Evolutionary conservation across 2,888 invertebrate species (phyloP), one percentile per base, ranked within the genome.

Genomic region (Epicampocera succincta): DNA sequence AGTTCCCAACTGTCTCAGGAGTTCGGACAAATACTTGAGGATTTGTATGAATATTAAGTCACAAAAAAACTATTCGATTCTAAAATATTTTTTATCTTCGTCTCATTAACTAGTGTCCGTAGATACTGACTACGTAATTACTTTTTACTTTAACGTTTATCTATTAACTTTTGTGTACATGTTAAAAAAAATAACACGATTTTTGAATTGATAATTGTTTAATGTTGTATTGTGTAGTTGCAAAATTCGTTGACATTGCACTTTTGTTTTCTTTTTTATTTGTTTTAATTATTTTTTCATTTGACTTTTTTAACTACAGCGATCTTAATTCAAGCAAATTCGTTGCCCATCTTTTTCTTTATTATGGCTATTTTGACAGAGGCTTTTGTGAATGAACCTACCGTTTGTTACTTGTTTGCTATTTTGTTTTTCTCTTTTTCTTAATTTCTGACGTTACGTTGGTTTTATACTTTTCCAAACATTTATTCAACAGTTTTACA

Each of bases 51-150:
- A 9, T 29, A 44, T 8, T 17, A 29, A 54, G n/a, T 68, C 17
- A 33, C 25, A 13, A 19, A n/a, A n/a, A 58, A 29, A 40, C 17
- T 42, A 75, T 68, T 75, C 15, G 25, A 12, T 21, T 50, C 19
- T 68, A 29, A 42, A 68, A 33, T 60, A 65, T 42, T 75, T 21
- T 42, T 33, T 17, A n/a, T n/a, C 29, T 56, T 46, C 63, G 40
- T 48, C 52, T 44, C 68, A 44, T 50, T 42, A 38, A 61, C 68
- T 79, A 33, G 15, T 25, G 25, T 63, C n/a, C 15, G 38, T 38
- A 17, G 44, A 58, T 69, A 25, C 42, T 65, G 74, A 56, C 69
- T 71, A 80, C 75, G 80, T 80, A 80, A 80, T 71, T 73, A 61
- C 17, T 63, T 46, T 19, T 71, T 73, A 61, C 17, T 63, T 46